Evolutionary conservation across 2,888 invertebrate genomes (phyloP).

Genomic region (Tanypteryx hageni): DNA sequence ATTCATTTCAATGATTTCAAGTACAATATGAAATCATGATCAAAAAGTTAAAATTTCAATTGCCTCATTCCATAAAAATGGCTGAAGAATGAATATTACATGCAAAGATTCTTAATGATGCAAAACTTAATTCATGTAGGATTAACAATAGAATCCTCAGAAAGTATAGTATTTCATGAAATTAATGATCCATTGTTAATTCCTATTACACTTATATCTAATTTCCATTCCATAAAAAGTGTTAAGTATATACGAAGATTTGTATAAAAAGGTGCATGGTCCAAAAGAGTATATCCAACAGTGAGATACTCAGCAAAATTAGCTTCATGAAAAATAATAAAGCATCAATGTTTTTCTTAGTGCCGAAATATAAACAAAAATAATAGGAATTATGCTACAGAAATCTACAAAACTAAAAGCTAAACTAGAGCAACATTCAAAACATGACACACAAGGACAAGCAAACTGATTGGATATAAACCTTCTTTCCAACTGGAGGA

Average conservation of each 20-base stretch:
- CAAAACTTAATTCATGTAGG: slow-evolving; percentile 31
- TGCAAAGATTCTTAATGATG: slow-evolving; percentile 48
- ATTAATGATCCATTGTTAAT: slow-evolving; percentile 39
- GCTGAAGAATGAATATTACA: slow-evolving; percentile 52
- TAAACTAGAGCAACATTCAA: slow-evolving; percentile 65
- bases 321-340: slow-evolving; percentile 67
- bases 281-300: slow-evolving; percentile 64
- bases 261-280: slow-evolving; percentile 60
- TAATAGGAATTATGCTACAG: slow-evolving; percentile 66
- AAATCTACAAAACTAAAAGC: slow-evolving; percentile 60
- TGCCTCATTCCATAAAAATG: slow-evolving; percentile 11
- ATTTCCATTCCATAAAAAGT: slow-evolving; percentile 59
- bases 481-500: slow-evolving; percentile 89
- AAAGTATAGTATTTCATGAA: not conserved
- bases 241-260: slow-evolving; percentile 25
- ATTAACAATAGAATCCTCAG: slow-evolving; percentile 22
- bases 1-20: slow-evolving; percentile 56
- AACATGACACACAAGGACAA: slow-evolving; percentile 80
- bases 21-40: not conserved
- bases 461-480: slow-evolving; percentile 85
- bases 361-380: slow-evolving; percentile 67
- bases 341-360: slow-evolving; percentile 51
- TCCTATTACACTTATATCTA: slow-evolving; percentile 31
- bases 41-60: not conserved
- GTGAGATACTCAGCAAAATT: slow-evolving; percentile 65